These are phyloP conservation scores for Schizaphis graminum DNA, from an alignment of 2,888 invertebrate genomes.

Conservation along the genomic window DNA sequence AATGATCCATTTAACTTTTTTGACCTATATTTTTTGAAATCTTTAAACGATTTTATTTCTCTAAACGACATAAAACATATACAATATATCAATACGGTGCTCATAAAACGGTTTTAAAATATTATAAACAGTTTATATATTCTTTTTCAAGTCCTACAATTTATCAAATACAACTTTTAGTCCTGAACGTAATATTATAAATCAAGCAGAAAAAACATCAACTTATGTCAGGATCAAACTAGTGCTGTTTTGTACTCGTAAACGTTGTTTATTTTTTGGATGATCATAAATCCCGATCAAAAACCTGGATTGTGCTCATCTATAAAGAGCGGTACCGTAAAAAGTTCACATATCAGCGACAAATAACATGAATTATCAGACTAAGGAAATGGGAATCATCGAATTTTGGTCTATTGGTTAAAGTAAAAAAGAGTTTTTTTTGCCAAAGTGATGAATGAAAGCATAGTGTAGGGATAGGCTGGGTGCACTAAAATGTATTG, in stretches of 20 bases:
- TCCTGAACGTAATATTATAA: constrained; percentile 34
- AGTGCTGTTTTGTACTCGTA: neutral
- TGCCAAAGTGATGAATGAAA: constrained; percentile 49
- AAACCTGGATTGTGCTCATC: constrained; percentile 23
- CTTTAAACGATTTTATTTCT: neutral
- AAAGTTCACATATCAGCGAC: constrained; percentile 51
- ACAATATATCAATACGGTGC: neutral
- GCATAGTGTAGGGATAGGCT: constrained; percentile 2
- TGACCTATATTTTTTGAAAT: neutral
- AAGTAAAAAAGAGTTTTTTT: constrained; percentile 10
- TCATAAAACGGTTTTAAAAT: constrained; percentile 4
- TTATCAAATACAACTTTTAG: constrained; percentile 29
- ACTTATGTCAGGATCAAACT: constrained; percentile 1
- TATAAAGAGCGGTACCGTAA: neutral
- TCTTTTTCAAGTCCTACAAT: neutral
- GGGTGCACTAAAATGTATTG: constrained; percentile 41
- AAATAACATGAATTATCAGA: constrained; percentile 31
- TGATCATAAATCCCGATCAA: constrained; percentile 51
- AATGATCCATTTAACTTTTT: neutral
- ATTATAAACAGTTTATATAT: neutral
- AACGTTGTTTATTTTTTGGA: constrained; percentile 23
- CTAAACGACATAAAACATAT: neutral
- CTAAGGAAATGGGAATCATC: constrained; percentile 3
- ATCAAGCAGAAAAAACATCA: constrained; percentile 10
- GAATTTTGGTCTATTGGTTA: constrained; percentile 34